phyloP scores from a whole-genome alignment of 2,888 invertebrate genomes.

The Orthosia incerta region DNA sequence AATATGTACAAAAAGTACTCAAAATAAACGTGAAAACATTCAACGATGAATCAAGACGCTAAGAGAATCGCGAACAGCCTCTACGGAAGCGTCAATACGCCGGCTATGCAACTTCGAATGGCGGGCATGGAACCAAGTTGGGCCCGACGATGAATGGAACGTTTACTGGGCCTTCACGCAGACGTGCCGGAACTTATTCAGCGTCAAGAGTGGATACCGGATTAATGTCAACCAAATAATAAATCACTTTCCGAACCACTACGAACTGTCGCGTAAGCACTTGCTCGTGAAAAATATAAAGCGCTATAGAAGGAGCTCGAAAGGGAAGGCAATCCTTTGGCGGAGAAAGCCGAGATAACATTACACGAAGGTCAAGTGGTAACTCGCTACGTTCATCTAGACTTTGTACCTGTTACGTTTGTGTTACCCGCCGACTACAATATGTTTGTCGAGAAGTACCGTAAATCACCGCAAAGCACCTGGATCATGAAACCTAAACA shows the following conservation, averaged over 20 bases:
- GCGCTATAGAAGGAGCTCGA: slow-evolving; percentile 97
- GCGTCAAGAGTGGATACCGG: slow-evolving; percentile 79
- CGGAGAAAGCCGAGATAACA: slow-evolving; percentile 92
- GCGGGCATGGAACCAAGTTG: slow-evolving; percentile 94
- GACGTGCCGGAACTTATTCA: slow-evolving; percentile 97
- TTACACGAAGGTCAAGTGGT: slow-evolving; percentile 92
- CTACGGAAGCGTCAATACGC: slow-evolving; percentile 86
- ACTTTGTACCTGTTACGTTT: slow-evolving; percentile 97
- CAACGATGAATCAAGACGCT: slow-evolving; percentile 79
- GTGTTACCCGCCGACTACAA: slow-evolving; percentile 99
- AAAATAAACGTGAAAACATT: slow-evolving; percentile 54
- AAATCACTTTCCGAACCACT: slow-evolving; percentile 98
- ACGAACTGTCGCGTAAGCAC: slow-evolving; percentile 98
- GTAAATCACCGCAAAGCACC: slow-evolving; percentile 97
- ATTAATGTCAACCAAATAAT: slow-evolving; percentile 97
- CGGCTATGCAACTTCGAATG: slow-evolving; percentile 75
- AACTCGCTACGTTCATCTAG: slow-evolving; percentile 95
- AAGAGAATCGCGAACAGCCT: slow-evolving; percentile 82
- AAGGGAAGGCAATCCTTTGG: slow-evolving; percentile 96
- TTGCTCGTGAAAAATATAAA: slow-evolving; percentile 98
- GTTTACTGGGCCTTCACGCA: slow-evolving; percentile 98
- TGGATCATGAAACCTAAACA: slow-evolving; percentile 99
- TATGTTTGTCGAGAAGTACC: slow-evolving; percentile 98
- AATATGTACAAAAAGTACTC: slow-evolving; percentile 69
- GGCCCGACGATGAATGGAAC: slow-evolving; percentile 98